phyloP scores from a whole-genome alignment of 2,113 vertebrate genomes.

The Stigmatopora nigra region DNA sequence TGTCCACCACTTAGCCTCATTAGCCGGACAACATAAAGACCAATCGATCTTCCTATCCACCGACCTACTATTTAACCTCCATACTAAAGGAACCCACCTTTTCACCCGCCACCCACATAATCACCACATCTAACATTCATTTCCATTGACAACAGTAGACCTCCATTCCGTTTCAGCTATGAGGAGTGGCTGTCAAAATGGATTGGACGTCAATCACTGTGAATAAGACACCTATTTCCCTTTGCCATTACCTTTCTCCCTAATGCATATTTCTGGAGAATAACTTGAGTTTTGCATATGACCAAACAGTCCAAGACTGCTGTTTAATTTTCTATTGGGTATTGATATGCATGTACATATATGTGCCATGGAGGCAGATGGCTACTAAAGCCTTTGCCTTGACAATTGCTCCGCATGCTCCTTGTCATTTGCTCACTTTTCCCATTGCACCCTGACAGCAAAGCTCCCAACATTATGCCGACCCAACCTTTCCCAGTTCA shows the following conservation, averaged over 20 bases:
- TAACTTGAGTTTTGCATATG: conserved; percentile 54
- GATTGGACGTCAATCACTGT: too few relatives aligned
- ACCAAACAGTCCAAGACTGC: conserved; percentile 22
- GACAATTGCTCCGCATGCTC: conserved; percentile 6
- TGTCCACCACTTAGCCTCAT: neutral
- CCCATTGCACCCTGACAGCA: conserved; percentile 16
- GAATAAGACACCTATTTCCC: neutral
- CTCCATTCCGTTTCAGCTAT: too few relatives aligned
- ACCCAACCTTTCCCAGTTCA: conserved; percentile 33
- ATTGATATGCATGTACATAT: neutral
- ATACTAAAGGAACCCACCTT: neutral
- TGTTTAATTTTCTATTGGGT: conserved; percentile 26
- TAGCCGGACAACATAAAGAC: neutral
- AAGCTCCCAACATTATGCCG: conserved; percentile 24
- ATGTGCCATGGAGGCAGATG: conserved; percentile 18
- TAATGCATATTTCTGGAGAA: neutral
- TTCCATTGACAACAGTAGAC: too few relatives aligned
- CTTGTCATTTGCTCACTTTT: conserved; percentile 20
- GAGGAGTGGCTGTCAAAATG: too few relatives aligned
- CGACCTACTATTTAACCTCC: neutral
- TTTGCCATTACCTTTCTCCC: neutral
- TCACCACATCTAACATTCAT: neutral
- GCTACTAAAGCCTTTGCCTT: neutral
- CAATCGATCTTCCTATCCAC: neutral
- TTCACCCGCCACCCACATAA: neutral